Percentiles rank a stretch among this genome's conserved stretches.
Conservation (phyloP, 2,888 invertebrate genomes). For the Lithophane socia region DNA sequence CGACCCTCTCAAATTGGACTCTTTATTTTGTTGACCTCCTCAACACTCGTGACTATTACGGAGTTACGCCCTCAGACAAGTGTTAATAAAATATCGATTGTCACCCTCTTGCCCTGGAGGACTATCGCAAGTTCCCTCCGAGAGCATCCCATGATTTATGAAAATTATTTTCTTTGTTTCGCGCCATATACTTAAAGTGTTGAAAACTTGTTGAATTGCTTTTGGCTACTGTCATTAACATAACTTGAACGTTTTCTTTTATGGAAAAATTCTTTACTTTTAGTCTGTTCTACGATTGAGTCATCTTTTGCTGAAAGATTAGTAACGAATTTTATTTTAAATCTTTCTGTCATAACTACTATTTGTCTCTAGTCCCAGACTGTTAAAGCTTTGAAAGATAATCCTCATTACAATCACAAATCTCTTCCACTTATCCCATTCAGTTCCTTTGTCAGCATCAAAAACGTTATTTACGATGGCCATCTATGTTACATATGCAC, state of each 20-base stretch:
- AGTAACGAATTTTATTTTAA: neutral
- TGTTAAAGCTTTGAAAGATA: neutral
- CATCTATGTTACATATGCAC: neutral
- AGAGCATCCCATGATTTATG: constrained; percentile 55
- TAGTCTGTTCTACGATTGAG: too few species aligned
- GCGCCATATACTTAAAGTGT: constrained; percentile 47
- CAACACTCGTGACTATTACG: constrained; percentile 51
- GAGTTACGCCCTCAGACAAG: constrained; percentile 51
- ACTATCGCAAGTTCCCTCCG: constrained; percentile 39
- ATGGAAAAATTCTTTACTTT: constrained; percentile 15
- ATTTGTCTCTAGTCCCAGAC: neutral
- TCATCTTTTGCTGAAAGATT: neutral
- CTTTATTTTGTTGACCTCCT: constrained; percentile 58
- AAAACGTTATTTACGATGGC: neutral
- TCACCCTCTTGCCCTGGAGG: constrained; percentile 51
- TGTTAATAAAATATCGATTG: constrained; percentile 64
- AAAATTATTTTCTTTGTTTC: constrained; percentile 60
- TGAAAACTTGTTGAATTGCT: constrained; percentile 57
- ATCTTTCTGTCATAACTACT: neutral
- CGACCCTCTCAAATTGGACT: constrained; percentile 55
- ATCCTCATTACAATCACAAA: neutral
- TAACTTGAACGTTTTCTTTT: constrained; percentile 1
- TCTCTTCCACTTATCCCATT: neutral
- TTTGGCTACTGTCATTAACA: constrained; percentile 35
- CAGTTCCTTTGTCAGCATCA: neutral